A percentile compares a stretch with the other conserved stretches of the same genome.
Evolutionary conservation across 2,113 vertebrate genomes (phyloP).

Genomic region (Tupaia chinensis): DNA sequence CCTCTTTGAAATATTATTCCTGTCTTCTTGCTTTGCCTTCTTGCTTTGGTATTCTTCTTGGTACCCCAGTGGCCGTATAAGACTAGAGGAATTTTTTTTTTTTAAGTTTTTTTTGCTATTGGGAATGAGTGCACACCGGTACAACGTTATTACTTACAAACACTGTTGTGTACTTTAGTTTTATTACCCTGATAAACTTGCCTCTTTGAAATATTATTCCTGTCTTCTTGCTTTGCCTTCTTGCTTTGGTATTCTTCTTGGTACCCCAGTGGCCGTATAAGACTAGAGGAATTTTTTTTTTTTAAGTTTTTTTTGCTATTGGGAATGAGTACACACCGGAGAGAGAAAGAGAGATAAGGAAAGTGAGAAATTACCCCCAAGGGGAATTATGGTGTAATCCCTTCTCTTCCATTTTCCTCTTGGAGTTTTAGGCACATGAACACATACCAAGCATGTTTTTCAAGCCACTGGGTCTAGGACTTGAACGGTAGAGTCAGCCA

Average conservation of each 20-base stretch:
- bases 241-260: not conserved
- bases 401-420: too few species aligned
- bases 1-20: not conserved
- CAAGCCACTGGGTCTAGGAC: too few species aligned
- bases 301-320: too few species aligned
- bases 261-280: not conserved
- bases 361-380: too few species aligned
- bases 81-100: not conserved
- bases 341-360: too few species aligned
- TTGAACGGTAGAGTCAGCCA: too few species aligned
- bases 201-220: not conserved
- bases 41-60: not conserved
- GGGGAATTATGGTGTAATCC: too few species aligned
- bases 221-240: not conserved
- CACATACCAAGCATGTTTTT: too few species aligned
- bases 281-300: not conserved
- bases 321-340: too few species aligned
- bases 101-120: too few species aligned
- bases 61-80: not conserved
- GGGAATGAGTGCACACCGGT: not conserved
- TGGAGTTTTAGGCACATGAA: too few species aligned
- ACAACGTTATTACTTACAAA: not conserved
- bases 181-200: not conserved
- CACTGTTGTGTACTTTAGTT: not conserved
- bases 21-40: not conserved